Percentiles rank a stretch among this genome's conserved stretches.
phyloP scores from a whole-genome alignment of 2,888 invertebrate genomes.

The Hydroisotoma schaefferi region DNA sequence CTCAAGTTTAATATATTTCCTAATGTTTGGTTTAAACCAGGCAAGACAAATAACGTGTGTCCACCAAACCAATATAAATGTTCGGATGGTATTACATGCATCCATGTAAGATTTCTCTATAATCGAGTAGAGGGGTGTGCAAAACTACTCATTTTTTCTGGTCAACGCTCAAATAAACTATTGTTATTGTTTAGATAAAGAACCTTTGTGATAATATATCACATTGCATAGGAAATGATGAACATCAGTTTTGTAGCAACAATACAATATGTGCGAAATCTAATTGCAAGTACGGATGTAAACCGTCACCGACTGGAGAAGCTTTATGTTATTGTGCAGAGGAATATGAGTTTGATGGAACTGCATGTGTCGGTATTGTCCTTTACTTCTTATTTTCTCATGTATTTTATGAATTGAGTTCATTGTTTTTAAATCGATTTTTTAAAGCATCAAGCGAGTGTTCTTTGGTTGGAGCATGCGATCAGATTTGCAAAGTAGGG shows the following conservation, averaged over 20 bases:
- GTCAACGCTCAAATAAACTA: background rate
- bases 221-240: constrained; percentile 36
- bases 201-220: constrained; percentile 26
- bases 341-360: constrained; percentile 61
- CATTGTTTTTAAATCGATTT: constrained; percentile 5
- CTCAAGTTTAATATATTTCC: background rate
- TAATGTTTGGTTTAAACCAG: too few species aligned
- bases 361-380: constrained; percentile 60
- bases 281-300: constrained; percentile 66
- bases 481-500: constrained; percentile 69
- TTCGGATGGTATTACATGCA: constrained; percentile 60
- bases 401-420: background rate
- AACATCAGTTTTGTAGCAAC: constrained; percentile 52
- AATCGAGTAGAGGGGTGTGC: too few species aligned
- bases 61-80: constrained; percentile 67
- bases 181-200: constrained; percentile 8
- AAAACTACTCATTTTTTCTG: background rate
- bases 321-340: constrained; percentile 69
- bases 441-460: constrained; percentile 73
- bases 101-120: constrained; percentile 48
- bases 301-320: constrained; percentile 63
- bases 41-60: constrained; percentile 63
- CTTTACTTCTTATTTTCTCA: background rate
- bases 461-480: constrained; percentile 65
- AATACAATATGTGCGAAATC: constrained; percentile 56